Conservation (phyloP, 1,140 invertebrate genomes). For the Heliconius eleuchia region DNA sequence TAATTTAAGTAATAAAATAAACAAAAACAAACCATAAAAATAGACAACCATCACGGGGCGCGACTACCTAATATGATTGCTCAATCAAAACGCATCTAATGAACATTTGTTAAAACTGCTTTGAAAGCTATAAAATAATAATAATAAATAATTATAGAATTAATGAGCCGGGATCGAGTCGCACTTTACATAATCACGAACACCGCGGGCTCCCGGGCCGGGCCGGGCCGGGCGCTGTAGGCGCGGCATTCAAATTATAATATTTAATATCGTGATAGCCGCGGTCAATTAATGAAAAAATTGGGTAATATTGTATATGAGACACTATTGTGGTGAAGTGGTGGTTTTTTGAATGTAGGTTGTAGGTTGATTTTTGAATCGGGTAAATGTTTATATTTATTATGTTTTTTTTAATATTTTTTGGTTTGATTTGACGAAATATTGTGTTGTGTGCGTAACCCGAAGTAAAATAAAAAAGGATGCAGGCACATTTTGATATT, state of each 20-base stretch:
- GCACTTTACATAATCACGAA: constrained; percentile 30
- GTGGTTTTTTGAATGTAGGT: neutral
- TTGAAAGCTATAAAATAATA: constrained; percentile 25
- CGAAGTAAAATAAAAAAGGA: too few species aligned
- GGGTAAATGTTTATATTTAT: too few species aligned
- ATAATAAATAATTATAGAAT: constrained; percentile 31
- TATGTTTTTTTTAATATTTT: too few species aligned
- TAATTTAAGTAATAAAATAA: neutral
- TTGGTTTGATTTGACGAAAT: too few species aligned
- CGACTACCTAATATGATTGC: constrained; percentile 2
- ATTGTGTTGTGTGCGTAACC: too few species aligned
- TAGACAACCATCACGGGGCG: neutral
- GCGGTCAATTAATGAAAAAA: constrained; percentile 14
- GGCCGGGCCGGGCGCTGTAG: constrained; percentile 19
- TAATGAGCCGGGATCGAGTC: constrained; percentile 23
- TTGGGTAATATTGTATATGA: neutral
- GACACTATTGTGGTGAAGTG: neutral
- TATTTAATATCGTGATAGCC: constrained; percentile 25
- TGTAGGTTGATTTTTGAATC: too few species aligned
- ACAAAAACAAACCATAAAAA: neutral
- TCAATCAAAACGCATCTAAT: constrained; percentile 16
- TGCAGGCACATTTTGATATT: too few species aligned
- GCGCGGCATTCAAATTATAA: constrained; percentile 26
- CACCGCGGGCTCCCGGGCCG: constrained; percentile 23
- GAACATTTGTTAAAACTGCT: constrained; percentile 17